phyloP scores from a whole-genome alignment of 2,888 invertebrate species.

The Galerucella calmariensis region DNA sequence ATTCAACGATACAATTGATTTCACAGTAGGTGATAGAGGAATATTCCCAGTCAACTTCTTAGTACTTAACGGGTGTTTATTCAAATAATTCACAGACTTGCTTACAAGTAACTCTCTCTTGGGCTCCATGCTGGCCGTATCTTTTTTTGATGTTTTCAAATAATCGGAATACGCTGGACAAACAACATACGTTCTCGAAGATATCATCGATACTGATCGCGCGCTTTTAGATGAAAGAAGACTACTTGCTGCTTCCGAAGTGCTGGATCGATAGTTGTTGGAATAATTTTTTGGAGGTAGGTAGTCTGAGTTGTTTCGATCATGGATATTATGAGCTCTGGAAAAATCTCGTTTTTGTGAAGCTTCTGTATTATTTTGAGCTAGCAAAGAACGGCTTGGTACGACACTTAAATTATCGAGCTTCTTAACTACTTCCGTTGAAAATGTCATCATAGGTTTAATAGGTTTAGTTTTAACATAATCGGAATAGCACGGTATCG shows the following conservation, averaged over 20 bases:
- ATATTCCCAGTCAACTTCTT: not conserved
- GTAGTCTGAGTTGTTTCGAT: not conserved
- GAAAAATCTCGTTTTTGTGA: conserved; percentile 1
- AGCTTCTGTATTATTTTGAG: not conserved
- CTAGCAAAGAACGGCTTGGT: not conserved
- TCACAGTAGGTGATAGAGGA: not conserved
- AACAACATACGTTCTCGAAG: not conserved
- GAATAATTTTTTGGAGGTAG: not conserved
- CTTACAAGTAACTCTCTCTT: not conserved
- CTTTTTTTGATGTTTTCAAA: not conserved
- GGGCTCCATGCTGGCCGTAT: not conserved
- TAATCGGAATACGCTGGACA: conserved; percentile 7
- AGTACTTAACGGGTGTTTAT: not conserved
- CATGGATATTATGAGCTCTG: not conserved
- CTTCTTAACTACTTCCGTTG: not conserved
- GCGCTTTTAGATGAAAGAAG: not conserved
- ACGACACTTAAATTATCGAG: not conserved
- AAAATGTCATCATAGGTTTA: not conserved
- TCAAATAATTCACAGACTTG: not conserved
- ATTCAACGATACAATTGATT: not conserved
- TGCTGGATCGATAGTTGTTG: not conserved
- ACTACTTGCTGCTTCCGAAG: not conserved
- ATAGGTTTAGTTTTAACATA: not conserved
- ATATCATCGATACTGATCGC: not conserved
- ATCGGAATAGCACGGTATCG: not conserved